Evolutionary conservation across 1,140 invertebrate species (phyloP).

Genomic region (Sminthurinus signatus): DNA sequence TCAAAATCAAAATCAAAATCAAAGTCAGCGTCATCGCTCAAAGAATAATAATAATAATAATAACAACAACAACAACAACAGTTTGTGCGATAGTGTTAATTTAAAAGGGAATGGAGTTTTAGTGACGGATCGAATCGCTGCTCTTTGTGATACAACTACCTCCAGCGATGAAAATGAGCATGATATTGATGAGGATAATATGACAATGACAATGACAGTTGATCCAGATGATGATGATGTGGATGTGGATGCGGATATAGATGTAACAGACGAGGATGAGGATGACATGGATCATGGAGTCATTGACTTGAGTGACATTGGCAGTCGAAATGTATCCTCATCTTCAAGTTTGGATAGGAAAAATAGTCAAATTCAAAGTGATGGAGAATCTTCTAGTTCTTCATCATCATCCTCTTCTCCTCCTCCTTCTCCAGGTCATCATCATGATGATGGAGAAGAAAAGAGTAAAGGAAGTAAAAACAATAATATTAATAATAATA

Average conservation of each 20-base stretch:
- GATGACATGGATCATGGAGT: conserved; percentile 30
- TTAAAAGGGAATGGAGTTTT: background rate
- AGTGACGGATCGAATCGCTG: conserved; percentile 31
- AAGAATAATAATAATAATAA: too few relatives aligned
- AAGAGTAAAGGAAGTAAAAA: conserved; percentile 18
- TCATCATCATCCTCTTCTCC: background rate
- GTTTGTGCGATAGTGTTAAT: too few relatives aligned
- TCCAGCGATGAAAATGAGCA: conserved; percentile 40
- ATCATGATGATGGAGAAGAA: conserved; percentile 12
- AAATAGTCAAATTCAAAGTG: background rate
- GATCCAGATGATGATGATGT: conserved; percentile 40
- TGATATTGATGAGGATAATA: conserved; percentile 19
- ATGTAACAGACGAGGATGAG: conserved; percentile 32
- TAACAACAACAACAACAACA: background rate
- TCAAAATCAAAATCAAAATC: too few relatives aligned
- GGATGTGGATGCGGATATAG: conserved; percentile 29
- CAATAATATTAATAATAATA: conserved; percentile 6
- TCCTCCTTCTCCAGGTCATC: background rate
- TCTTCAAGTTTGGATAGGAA: conserved; percentile 23
- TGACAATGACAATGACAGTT: too few relatives aligned
- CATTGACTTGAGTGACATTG: conserved; percentile 40
- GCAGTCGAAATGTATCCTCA: conserved; percentile 33
- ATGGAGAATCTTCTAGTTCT: conserved; percentile 8
- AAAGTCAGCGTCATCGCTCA: background rate
- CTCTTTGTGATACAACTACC: conserved; percentile 41